phyloP scores from a whole-genome alignment of 2,888 invertebrate species.

The Muschampia plurimacula region DNA sequence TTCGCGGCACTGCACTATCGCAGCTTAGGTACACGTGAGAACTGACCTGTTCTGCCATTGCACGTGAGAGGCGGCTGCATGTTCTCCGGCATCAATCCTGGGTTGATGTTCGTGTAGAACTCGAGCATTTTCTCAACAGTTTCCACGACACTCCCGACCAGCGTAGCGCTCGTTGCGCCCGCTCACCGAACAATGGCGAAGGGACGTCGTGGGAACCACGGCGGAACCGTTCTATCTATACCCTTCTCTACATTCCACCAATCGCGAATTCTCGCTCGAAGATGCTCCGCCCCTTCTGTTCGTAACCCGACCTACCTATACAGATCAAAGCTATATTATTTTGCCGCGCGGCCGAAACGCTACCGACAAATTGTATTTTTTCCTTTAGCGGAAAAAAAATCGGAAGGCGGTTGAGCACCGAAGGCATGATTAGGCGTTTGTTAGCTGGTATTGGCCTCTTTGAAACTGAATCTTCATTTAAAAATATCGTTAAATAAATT shows the following conservation, averaged over 20 bases:
- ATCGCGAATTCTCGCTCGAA: constrained; percentile 53
- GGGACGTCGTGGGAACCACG: constrained; percentile 46
- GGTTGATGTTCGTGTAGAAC: constrained; percentile 88
- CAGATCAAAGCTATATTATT: constrained; percentile 72
- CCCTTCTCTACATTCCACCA: constrained; percentile 61
- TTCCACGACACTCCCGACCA: constrained; percentile 47
- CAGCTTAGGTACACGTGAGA: not conserved
- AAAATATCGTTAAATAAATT: not conserved
- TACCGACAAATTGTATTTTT: constrained; percentile 70
- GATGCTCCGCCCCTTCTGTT: constrained; percentile 65
- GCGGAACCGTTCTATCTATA: constrained; percentile 52
- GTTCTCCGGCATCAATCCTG: constrained; percentile 86
- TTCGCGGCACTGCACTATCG: constrained; percentile 14
- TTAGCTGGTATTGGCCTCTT: not conserved
- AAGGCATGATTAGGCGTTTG: constrained; percentile 12
- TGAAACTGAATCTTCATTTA: not conserved
- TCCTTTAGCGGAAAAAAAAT: constrained; percentile 59
- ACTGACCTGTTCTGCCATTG: constrained; percentile 88
- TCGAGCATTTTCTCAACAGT: constrained; percentile 86
- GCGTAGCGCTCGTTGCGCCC: constrained; percentile 57
- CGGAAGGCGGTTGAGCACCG: constrained; percentile 23
- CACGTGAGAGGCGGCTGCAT: constrained; percentile 86
- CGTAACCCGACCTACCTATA: constrained; percentile 73
- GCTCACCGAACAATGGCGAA: constrained; percentile 63
- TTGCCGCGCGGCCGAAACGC: constrained; percentile 65